Conservation (phyloP, 2,113 vertebrate genomes). For the Barbus barbus region DNA sequence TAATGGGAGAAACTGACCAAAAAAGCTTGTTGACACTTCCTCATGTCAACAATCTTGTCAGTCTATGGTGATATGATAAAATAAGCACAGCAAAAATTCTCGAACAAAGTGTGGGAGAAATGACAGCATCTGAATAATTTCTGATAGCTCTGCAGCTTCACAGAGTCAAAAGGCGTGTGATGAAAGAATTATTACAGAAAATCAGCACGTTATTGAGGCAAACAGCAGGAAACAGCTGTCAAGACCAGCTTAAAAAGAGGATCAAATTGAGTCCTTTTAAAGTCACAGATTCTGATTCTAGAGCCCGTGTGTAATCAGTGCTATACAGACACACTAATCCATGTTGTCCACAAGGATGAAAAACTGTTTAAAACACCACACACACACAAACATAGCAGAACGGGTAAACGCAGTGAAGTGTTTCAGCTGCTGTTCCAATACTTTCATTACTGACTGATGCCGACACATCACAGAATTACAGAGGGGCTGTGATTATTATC, state of each 20-base stretch:
- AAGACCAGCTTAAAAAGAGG: constrained; percentile 1
- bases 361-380: constrained; percentile 14
- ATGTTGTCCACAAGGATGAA: not conserved
- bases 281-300: constrained; percentile 10
- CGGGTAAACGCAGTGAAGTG: not conserved
- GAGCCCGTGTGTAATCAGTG: not conserved
- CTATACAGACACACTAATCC: constrained; percentile 13
- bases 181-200: constrained; percentile 1
- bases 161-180: not conserved
- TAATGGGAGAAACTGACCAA: not conserved
- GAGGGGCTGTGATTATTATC: not conserved
- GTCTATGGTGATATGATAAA: not conserved
- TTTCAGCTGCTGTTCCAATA: not conserved
- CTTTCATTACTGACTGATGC: not conserved
- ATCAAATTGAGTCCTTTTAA: not conserved
- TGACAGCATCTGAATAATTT: not conserved
- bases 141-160: not conserved
- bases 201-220: not conserved
- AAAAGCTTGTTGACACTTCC: not conserved
- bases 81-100: not conserved
- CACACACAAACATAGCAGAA: not conserved
- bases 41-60: too few relatives aligned
- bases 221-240: not conserved
- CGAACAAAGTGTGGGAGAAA: not conserved
- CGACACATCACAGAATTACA: not conserved